Base-by-base conservation (phyloP, 1,140 invertebrate genomes). In the Lysiphlebus fabarum region DNA sequence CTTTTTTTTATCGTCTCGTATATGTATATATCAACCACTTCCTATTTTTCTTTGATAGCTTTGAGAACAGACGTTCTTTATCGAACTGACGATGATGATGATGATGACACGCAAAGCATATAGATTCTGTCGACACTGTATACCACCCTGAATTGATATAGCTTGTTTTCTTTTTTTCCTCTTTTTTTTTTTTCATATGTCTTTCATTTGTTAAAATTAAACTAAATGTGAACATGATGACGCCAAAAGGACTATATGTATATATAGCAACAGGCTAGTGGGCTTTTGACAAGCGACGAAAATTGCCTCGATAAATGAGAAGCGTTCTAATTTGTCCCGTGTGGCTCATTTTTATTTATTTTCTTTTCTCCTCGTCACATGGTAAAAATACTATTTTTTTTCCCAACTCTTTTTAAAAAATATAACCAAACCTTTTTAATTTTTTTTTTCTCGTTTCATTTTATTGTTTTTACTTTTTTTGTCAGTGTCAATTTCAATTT, bases 261-360 rank as follows among this genome's bases (percentile, higher is more conserved):
- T 11, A 11, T 51, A 12, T n/a, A 51, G 49, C 14, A 38, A 7
- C 49, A 6, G 6, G 26, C 8, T 36, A 5, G 17, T 26, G 7
- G 48, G 17, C 62, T 49, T 44, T 49, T 59, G 58, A 33, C 11
- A 58, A 65, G 62, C 66, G 68, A 70, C 64, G 68, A 70, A 67
- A 66, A 68, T 64, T 67, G 50, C 62, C 58, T 56, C 56, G 68
- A 67, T 65, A 64, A 68, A 53, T 65, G 57, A 56, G 45, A 56
- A 62, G 62, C 56, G 62, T 67, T 63, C 56, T 65, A 57, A 53
- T 26, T 36, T 26, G 49, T 41, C 44, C 9, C 45, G 44, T 26
- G 44, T 17, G 38, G 49, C 6, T 12, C 26, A 38, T n/a, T 51
- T 51, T 61, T 55, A 49, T 48, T 54, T 51, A 40, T 40, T 11